Percentiles rank a stretch among this genome's conserved stretches.
Conservation (phyloP, 2,113 vertebrate species). For the Podilymbus podiceps region DNA sequence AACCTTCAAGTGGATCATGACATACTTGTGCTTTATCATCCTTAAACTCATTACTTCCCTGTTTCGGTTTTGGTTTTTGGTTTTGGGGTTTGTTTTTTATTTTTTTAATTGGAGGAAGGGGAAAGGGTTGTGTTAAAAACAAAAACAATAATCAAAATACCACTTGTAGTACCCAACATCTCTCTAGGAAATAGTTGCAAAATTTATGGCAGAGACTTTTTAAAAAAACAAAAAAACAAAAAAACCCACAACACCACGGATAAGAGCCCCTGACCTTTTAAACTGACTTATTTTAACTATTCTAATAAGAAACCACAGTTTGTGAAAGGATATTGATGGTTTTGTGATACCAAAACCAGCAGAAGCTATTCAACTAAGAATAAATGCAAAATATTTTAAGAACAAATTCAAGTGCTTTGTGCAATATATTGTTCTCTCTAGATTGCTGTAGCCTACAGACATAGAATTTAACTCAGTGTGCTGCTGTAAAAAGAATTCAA, state of each 20-base stretch:
- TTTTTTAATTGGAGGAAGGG: neutral
- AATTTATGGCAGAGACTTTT: neutral
- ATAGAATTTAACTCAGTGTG: slow-evolving; percentile 8
- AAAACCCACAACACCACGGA: neutral
- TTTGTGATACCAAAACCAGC: neutral
- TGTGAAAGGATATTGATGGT: neutral
- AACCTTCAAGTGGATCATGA: neutral
- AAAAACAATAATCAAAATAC: slow-evolving; percentile 45
- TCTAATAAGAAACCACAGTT: neutral
- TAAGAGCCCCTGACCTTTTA: neutral
- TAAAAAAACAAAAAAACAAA: too few relatives aligned
- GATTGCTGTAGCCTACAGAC: neutral
- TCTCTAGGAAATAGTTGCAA: slow-evolving; percentile 49
- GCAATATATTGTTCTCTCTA: neutral
- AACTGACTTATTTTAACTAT: neutral
- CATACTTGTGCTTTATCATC: neutral
- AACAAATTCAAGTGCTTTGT: neutral
- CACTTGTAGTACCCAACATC: neutral
- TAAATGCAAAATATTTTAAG: neutral
- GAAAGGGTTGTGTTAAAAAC: neutral
- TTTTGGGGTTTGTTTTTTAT: too few relatives aligned
- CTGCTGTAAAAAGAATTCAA: neutral
- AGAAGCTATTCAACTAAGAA: neutral
- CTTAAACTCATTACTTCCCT: slow-evolving; percentile 7
- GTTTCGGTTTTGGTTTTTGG: neutral